Base-by-base conservation (phyloP, 1,140 invertebrate species). In the Drosophila serrata region DNA sequence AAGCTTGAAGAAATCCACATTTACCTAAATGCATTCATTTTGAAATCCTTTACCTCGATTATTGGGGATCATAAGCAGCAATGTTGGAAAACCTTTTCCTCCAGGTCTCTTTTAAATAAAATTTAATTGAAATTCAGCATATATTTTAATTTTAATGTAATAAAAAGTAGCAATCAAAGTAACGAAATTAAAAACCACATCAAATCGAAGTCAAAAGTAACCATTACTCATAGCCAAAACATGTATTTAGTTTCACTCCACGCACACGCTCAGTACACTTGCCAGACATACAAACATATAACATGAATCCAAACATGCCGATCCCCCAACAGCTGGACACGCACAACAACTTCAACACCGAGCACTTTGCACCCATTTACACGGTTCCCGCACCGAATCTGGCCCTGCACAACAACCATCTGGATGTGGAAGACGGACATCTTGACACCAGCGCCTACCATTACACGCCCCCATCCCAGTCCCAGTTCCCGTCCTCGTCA, bases 361-460 rank as follows among this genome's bases (percentile, higher is more conserved):
- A 92, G 58, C 86, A 91, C 76, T 92, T 92, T 82, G 96, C 95
- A 85, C 96, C 96, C 3, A 97, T 97, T 86, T 96, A 97, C 90
- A 97, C 96, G 4, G 97, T 97, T 63, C 96, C 96, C 82, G 96
- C 96, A 9, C 96, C 96, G 9, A 97, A 97, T 93, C 68, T 91
- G 43, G 70, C 69, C 40, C 27, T 78, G 55, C 74, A 88, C 58
- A 67, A 81, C 57, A 91, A 85, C 87, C 87, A 92, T 61, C 43
- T 90, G 68, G 81, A 90, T 60, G 58, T 90, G 58, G 81, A 90
- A 19, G 64, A 78, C 19, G 74, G 76, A 13, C 77, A 87, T 53
- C 17, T 68, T 12, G 69, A 78, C 62, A 69, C 81, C 27, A 62
- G 76, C 27, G 62, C 79, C n/a, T 92, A 92, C 56, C 56, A 88